Evolutionary conservation across 2,113 vertebrate genomes (phyloP).

Genomic region (Neopipo cinnamomea): DNA sequence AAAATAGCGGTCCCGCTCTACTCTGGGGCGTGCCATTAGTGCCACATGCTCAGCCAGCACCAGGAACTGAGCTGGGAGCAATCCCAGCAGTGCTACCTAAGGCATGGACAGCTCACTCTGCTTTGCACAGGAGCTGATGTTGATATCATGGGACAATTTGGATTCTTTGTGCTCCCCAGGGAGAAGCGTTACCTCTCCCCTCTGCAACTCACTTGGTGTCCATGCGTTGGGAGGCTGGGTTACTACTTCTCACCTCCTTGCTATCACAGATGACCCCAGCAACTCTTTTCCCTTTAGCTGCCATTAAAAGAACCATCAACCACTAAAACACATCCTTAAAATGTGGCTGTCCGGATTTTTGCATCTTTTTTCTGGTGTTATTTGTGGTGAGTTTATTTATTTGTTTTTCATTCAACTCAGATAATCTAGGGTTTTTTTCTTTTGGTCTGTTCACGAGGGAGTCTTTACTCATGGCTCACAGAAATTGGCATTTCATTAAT

Average conservation of each 20-base stretch:
- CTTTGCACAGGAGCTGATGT: accelerated
- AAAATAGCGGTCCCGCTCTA: accelerated
- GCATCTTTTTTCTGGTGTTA: neutral
- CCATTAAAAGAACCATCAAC: neutral
- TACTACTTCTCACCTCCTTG: neutral
- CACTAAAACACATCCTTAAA: neutral
- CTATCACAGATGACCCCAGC: neutral
- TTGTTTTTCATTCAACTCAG: neutral
- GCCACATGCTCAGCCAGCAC: neutral
- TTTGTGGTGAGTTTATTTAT: neutral
- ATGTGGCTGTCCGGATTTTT: neutral
- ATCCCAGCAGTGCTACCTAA: neutral
- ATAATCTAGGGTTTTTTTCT: neutral
- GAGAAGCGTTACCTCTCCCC: neutral
- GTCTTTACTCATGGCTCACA: neutral
- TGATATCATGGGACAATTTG: accelerated
- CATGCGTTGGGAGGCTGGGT: accelerated
- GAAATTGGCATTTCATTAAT: neutral
- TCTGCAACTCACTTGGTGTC: neutral
- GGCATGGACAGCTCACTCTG: accelerated
- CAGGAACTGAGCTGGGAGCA: neutral
- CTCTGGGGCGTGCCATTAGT: accelerated
- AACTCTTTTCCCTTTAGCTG: neutral
- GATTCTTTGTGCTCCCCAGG: neutral
- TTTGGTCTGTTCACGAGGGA: neutral